Conservation (phyloP, 1,140 invertebrate genomes). For the Drosophila ananassae region DNA sequence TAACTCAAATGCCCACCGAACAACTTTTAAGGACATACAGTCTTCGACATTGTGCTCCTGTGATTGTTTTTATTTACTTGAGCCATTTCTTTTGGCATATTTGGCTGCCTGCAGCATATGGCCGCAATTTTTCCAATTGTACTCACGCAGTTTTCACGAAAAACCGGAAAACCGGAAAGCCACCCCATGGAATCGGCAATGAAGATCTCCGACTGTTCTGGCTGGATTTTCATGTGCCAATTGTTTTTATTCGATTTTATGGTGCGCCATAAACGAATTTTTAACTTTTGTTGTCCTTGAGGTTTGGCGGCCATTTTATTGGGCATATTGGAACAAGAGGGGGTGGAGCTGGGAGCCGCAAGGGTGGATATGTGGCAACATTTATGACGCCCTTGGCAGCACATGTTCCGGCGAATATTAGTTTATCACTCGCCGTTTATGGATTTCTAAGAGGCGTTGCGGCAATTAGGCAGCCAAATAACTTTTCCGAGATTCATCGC, state of each 20-base stretch:
- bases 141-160: slow-evolving; percentile 21
- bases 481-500: too few species aligned
- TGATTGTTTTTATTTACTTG: slow-evolving; percentile 74
- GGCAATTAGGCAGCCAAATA: too few species aligned
- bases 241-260: slow-evolving; percentile 83
- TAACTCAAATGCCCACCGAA: too few species aligned
- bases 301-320: slow-evolving; percentile 45
- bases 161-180: neutral
- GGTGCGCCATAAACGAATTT: slow-evolving; percentile 74
- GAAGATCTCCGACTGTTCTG: slow-evolving; percentile 63
- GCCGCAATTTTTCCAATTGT: slow-evolving; percentile 38
- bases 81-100: slow-evolving; percentile 56
- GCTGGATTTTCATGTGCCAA: slow-evolving; percentile 75
- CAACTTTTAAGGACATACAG: too few species aligned
- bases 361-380: too few species aligned
- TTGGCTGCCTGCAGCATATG: slow-evolving; percentile 63
- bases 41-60: neutral
- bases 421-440: too few species aligned
- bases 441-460: too few species aligned
- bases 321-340: slow-evolving; percentile 11
- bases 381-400: too few species aligned
- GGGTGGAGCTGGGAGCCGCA: neutral
- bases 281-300: slow-evolving; percentile 70
- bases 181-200: slow-evolving; percentile 36
- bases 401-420: too few species aligned